These are phyloP conservation scores for Chaetophractus vellerosus DNA, from an alignment of 2,797 vertebrate genomes.

Conservation along the genomic window DNA sequence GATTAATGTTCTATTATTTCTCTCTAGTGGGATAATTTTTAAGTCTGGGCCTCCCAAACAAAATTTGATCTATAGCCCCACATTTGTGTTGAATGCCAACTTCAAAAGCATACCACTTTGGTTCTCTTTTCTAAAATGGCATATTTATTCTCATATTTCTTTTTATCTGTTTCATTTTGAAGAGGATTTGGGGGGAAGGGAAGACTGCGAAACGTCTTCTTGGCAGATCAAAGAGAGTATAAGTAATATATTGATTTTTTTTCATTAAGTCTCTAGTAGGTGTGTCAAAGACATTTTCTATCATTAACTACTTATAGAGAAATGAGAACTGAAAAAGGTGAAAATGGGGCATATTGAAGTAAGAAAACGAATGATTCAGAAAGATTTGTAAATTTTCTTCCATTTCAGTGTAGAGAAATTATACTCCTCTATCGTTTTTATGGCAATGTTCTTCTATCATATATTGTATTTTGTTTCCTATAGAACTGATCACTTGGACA, in stretches of 20 bases:
- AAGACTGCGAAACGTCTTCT: background rate
- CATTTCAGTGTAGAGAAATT: background rate
- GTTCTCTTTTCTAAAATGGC: conserved; percentile 1
- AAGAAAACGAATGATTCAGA: background rate
- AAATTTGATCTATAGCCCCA: background rate
- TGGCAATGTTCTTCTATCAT: background rate
- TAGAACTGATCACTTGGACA: background rate
- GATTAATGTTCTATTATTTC: background rate
- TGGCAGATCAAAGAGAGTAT: background rate
- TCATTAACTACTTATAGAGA: conserved; percentile 20
- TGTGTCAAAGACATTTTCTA: conserved; percentile 24
- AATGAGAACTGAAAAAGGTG: background rate
- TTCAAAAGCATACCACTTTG: background rate
- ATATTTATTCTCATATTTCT: background rate
- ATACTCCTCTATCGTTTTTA: background rate
- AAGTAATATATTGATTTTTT: conserved; percentile 40
- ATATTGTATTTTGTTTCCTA: background rate
- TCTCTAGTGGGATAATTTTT: background rate
- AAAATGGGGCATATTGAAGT: background rate
- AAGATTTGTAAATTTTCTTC: background rate
- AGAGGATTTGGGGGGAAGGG: background rate
- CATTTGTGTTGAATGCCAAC: background rate
- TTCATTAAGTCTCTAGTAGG: background rate
- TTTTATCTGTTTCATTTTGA: conserved; percentile 20
- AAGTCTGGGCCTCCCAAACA: background rate